A percentile compares a stretch with the other conserved stretches of the same genome.
Evolutionary conservation across 30 jellyfish, hydroid and myxozoan species (phyloP).

Genomic region (Hydractinia echinata): DNA sequence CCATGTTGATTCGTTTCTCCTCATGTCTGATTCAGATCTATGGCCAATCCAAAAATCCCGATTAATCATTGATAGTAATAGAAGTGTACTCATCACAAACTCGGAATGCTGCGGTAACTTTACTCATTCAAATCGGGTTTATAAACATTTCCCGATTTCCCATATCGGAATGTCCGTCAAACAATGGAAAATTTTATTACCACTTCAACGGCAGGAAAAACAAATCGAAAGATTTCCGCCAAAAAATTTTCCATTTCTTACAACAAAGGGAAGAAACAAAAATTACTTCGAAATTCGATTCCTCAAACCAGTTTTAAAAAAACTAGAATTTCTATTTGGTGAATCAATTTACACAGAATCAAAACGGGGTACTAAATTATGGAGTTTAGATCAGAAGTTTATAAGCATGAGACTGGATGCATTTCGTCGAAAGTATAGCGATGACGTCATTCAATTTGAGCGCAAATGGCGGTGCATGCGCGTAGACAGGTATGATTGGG

Average conservation of each 20-base stretch:
- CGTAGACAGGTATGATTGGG: conserved; percentile 8
- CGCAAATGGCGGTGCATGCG: conserved; percentile 3
- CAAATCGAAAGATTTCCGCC: neutral
- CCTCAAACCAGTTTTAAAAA: too few relatives aligned
- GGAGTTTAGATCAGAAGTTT: conserved; percentile 4
- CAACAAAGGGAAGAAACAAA: too few relatives aligned
- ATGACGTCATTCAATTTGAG: neutral
- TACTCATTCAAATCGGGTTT: neutral
- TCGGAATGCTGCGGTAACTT: neutral
- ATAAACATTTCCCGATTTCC: conserved; percentile 1
- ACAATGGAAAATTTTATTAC: neutral
- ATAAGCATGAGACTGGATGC: neutral
- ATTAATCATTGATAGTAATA: neutral
- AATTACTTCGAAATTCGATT: too few relatives aligned
- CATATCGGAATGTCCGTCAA: neutral
- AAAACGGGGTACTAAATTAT: neutral
- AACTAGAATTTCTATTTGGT: neutral
- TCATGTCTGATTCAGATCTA: neutral
- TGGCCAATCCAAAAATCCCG: conserved; percentile 13
- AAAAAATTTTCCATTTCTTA: too few relatives aligned
- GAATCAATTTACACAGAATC: neutral
- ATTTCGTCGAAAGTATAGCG: neutral
- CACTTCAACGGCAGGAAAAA: neutral
- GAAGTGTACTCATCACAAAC: neutral
- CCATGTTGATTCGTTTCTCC: neutral